Percentiles rank a stretch among this genome's conserved stretches.
Conservation (phyloP, 2,113 vertebrate species). For the Cyanistes caeruleus region DNA sequence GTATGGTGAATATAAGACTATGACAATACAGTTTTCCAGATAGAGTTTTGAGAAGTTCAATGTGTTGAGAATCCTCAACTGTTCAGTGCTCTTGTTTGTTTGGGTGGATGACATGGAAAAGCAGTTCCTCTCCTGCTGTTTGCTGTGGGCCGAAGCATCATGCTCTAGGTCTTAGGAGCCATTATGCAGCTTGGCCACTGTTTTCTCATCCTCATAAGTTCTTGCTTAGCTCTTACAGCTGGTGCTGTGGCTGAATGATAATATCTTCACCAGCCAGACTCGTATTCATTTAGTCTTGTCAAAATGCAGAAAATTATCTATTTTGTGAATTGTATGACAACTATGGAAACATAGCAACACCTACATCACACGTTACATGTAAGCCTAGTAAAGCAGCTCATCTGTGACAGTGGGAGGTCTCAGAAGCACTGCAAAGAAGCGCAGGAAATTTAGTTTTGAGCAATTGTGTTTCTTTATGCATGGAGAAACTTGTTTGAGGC, state of each 20-base stretch:
- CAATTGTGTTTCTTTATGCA: neutral
- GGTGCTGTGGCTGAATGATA: neutral
- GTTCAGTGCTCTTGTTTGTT: neutral
- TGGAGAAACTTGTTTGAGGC: neutral
- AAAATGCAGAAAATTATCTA: neutral
- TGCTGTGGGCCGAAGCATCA: neutral
- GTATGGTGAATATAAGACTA: neutral
- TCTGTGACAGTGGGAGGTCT: neutral
- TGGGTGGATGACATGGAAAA: neutral
- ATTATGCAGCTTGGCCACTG: neutral
- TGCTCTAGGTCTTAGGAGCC: neutral
- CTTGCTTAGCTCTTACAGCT: neutral
- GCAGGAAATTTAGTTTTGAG: neutral
- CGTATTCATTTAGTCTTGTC: neutral
- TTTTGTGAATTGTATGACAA: neutral
- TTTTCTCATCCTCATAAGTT: neutral
- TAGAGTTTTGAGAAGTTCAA: neutral
- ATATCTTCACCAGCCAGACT: neutral
- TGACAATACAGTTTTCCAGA: accelerated
- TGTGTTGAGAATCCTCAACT: neutral
- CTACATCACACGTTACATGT: neutral
- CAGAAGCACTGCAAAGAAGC: neutral
- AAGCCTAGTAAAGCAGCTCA: neutral
- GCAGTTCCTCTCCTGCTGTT: neutral
- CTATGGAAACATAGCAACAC: neutral